phyloP scores from a whole-genome alignment of 2,113 vertebrate species.

The Natator depressus region DNA sequence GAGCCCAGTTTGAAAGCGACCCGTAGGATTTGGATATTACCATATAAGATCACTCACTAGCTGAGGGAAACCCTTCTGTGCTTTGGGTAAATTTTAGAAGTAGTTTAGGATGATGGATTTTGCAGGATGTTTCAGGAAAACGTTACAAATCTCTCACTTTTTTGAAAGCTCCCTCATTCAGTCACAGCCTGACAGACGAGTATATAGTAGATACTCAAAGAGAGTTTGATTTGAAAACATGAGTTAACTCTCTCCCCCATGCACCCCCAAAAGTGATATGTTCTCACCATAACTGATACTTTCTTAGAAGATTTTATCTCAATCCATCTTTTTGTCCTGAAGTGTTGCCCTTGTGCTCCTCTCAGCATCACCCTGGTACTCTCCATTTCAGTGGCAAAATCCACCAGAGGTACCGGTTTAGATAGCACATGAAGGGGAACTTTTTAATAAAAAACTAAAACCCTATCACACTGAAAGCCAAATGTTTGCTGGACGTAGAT shows the following conservation, averaged over 20 bases:
- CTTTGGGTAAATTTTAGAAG: not conserved
- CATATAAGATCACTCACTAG: not conserved
- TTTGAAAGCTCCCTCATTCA: not conserved
- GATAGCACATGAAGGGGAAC: not conserved
- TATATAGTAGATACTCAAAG: not conserved
- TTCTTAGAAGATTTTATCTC: slow-evolving; percentile 44
- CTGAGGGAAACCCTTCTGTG: not conserved
- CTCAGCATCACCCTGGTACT: slow-evolving; percentile 12
- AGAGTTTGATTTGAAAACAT: not conserved
- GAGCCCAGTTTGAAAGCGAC: not conserved
- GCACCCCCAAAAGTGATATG: not conserved
- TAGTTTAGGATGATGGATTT: not conserved
- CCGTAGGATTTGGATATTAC: not conserved
- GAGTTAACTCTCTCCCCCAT: not conserved
- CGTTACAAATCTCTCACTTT: not conserved
- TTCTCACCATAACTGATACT: slow-evolving; percentile 3
- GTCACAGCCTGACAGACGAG: accelerated
- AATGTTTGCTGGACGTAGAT: slow-evolving; percentile 56
- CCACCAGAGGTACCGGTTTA: slow-evolving; percentile 41
- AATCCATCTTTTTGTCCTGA: slow-evolving; percentile 44
- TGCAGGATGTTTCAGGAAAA: not conserved
- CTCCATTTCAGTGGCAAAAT: slow-evolving; percentile 15
- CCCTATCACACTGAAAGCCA: slow-evolving; percentile 36
- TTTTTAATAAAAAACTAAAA: slow-evolving; percentile 35
- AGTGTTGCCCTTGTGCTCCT: not conserved